These are phyloP conservation scores for Eueides isabella DNA, from an alignment of 1,140 invertebrate species.

Conservation along the genomic window DNA sequence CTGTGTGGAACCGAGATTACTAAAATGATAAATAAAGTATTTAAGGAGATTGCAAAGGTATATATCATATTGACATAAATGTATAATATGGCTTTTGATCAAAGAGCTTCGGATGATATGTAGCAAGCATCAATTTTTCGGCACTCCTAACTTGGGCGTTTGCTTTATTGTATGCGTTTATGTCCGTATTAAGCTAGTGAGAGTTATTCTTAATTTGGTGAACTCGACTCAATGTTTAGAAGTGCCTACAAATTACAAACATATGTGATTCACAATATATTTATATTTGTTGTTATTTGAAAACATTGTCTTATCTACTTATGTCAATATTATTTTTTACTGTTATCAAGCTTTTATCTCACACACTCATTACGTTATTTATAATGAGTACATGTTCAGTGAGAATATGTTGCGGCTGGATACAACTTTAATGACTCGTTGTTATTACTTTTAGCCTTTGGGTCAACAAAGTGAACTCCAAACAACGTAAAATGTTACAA, in stretches of 20 bases:
- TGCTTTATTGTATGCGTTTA: too few species aligned
- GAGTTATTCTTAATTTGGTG: not conserved
- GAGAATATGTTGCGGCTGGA: not conserved
- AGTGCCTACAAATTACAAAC: slow-evolving; percentile 60
- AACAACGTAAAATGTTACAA: not conserved
- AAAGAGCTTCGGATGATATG: not conserved
- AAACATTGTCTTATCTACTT: slow-evolving; percentile 26
- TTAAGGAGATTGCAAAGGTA: not conserved
- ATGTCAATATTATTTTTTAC: slow-evolving; percentile 12
- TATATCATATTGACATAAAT: not conserved
- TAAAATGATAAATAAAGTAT: not conserved
- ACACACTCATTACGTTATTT: slow-evolving; percentile 1
- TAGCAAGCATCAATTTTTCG: too few species aligned
- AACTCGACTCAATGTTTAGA: slow-evolving; percentile 45
- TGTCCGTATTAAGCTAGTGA: too few species aligned
- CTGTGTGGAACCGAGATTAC: slow-evolving; percentile 7
- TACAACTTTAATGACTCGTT: slow-evolving; percentile 2
- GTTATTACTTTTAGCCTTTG: not conserved
- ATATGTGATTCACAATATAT: slow-evolving; percentile 47
- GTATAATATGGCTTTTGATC: not conserved
- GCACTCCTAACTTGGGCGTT: too few species aligned
- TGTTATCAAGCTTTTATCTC: not conserved
- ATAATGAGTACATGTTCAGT: not conserved
- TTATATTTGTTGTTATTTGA: slow-evolving; percentile 21
- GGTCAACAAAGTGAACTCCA: not conserved